A percentile compares a stretch with the other conserved stretches of the same genome.
phyloP scores from a whole-genome alignment of 2,113 vertebrate genomes.

The Cercocebus atys region DNA sequence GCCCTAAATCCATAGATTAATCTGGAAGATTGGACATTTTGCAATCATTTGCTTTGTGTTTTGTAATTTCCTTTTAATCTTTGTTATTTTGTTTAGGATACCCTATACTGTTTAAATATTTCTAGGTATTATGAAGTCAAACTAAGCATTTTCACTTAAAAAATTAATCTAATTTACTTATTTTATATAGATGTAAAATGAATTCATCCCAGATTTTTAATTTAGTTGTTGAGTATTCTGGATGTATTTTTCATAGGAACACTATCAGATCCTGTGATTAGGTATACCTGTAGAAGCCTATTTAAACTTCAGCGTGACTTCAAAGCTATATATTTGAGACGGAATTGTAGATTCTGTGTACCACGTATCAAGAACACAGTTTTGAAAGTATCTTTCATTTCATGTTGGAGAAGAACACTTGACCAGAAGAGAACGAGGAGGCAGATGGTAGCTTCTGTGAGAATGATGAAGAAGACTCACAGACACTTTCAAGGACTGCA shows the following conservation, averaged over 20 bases:
- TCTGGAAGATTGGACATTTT: background rate
- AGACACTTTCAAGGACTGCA: background rate
- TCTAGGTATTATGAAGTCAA: background rate
- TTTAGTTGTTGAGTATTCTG: background rate
- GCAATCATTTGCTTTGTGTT: background rate
- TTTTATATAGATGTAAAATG: background rate
- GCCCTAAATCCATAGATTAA: background rate
- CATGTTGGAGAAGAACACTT: background rate
- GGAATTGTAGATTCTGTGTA: background rate
- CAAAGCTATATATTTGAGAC: background rate
- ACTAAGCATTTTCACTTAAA: background rate
- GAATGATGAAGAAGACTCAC: background rate
- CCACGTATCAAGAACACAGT: background rate
- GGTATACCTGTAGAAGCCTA: background rate
- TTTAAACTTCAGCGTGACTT: background rate
- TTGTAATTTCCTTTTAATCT: background rate
- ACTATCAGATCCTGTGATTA: background rate
- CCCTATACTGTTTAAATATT: background rate
- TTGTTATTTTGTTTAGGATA: background rate
- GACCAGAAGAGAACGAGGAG: background rate
- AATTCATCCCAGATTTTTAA: background rate
- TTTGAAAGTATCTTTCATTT: background rate
- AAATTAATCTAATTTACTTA: background rate
- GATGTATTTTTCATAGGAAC: background rate
- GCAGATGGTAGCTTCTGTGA: background rate